Percentiles rank a stretch among this genome's conserved stretches.
These are phyloP conservation scores for Gryllus longicercus DNA, from an alignment of 2,888 invertebrate genomes.

Conservation along the genomic window DNA sequence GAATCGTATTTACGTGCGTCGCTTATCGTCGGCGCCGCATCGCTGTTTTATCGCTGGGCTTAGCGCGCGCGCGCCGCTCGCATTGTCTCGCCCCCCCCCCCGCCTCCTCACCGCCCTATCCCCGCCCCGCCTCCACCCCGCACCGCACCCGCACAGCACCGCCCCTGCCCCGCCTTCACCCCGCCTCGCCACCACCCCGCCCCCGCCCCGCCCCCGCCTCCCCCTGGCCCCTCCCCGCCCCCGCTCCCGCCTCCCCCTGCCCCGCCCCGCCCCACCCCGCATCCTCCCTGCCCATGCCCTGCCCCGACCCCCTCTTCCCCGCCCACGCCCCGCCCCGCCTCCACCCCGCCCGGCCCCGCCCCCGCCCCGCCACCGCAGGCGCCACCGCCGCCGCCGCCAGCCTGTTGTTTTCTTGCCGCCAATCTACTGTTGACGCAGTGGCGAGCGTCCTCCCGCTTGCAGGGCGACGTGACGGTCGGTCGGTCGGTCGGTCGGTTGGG, in stretches of 20 bases:
- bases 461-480: too few species aligned
- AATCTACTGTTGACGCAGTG: conserved; percentile 1
- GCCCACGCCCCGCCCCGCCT: neutral
- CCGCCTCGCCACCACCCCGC: too few species aligned
- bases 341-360: neutral
- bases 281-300: neutral
- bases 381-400: neutral
- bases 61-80: too few species aligned
- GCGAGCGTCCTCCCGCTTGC: neutral
- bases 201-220: neutral
- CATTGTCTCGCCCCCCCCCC: too few species aligned
- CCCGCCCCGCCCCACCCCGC: neutral
- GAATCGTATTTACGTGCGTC: too few species aligned
- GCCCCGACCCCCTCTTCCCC: neutral
- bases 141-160: too few species aligned
- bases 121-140: too few species aligned
- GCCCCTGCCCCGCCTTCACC: too few species aligned
- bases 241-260: neutral
- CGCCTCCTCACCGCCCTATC: too few species aligned
- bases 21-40: too few species aligned
- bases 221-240: neutral
- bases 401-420: neutral
- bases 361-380: neutral
- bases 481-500: too few species aligned
- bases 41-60: too few species aligned